Conservation (phyloP, 2,888 invertebrate species). For the Ormyrus rosae region DNA sequence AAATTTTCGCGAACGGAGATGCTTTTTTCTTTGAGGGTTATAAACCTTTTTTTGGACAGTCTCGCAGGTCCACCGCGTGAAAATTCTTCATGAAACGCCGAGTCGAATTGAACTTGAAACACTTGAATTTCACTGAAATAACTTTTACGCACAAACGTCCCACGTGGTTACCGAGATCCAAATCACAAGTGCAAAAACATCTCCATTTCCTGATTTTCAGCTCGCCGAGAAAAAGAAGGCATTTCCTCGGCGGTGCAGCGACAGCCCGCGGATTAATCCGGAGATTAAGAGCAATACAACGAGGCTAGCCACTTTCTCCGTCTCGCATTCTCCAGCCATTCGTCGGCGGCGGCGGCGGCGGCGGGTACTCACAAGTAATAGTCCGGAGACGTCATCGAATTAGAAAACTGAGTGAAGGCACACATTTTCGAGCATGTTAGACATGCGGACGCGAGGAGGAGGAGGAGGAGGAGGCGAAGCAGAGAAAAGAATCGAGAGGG, state of each 20-base stretch:
- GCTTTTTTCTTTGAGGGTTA: too few species aligned
- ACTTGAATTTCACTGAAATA: neutral
- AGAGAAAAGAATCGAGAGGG: too few species aligned
- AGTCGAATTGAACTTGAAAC: too few species aligned
- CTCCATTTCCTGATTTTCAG: neutral
- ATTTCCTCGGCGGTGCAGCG: neutral
- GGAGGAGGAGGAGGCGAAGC: too few species aligned
- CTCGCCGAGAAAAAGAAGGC: too few species aligned
- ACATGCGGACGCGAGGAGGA: too few species aligned
- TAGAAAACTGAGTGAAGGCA: slow-evolving; percentile 23
- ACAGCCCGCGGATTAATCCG: slow-evolving; percentile 45
- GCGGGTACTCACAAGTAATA: slow-evolving; percentile 36
- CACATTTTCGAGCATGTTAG: slow-evolving; percentile 27
- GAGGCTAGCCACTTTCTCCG: slow-evolving; percentile 20
- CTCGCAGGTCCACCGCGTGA: too few species aligned
- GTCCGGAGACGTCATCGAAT: slow-evolving; percentile 26
- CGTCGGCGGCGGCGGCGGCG: neutral
- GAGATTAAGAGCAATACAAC: slow-evolving; percentile 52
- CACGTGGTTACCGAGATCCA: neutral
- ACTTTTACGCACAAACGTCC: neutral
- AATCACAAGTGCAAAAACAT: too few species aligned
- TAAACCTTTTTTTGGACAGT: too few species aligned
- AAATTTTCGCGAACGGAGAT: too few species aligned
- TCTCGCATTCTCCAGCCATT: neutral
- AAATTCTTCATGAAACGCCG: too few species aligned